Evolutionary conservation across 2,113 vertebrate species (phyloP), one percentile per base, ranked within the genome.

Genomic region (Thryonomys swinderianus): DNA sequence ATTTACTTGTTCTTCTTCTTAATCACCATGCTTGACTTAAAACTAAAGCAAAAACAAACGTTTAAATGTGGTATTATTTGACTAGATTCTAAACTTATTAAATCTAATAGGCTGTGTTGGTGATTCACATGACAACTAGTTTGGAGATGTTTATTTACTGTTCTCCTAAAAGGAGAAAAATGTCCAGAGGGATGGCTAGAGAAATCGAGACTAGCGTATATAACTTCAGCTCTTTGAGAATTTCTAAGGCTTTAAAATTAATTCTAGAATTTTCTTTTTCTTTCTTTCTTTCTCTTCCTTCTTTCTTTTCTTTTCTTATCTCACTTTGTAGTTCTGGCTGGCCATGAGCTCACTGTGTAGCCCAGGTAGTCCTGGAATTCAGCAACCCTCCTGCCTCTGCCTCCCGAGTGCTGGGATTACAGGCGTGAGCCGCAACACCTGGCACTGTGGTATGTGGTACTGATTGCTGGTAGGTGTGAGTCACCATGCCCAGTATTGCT

Each of bases 1-100:
- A 94, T 42, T 89, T 91, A 83, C 61, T 83, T 88, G 61, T 96
- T 84, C 74, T 95, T 93, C 71, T 92, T 84, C 67, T 85, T 96
- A 90, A 94, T 94, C 80, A 93, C 2, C 84, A 64, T 71, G 57
- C 88, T 69, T 90, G 82, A 69, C 69, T 73, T 88, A 71, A 88
- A 66, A 67, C 20, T 80, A 74, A 90, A 83, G 37, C 64, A 85
- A 90, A 93, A 87, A 27, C 85, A 93, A 95, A 34, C 32, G n/a
- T 84, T 95, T 94, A 80, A 80, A 76, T 94, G 7, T 45, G 62
- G 40, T 82, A 79, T 85, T 94, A 92, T 95, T 85, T 96, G 59
- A 64, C 86, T 81, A 78, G 45, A 86, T 10, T 66, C 79, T 83
- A 88, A 57, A 59, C 42, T 73, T 79, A 89, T 86, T 74, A 81